These are phyloP conservation scores for Ormyrus rosae DNA, from an alignment of 2,888 invertebrate species.

Conservation along the genomic window DNA sequence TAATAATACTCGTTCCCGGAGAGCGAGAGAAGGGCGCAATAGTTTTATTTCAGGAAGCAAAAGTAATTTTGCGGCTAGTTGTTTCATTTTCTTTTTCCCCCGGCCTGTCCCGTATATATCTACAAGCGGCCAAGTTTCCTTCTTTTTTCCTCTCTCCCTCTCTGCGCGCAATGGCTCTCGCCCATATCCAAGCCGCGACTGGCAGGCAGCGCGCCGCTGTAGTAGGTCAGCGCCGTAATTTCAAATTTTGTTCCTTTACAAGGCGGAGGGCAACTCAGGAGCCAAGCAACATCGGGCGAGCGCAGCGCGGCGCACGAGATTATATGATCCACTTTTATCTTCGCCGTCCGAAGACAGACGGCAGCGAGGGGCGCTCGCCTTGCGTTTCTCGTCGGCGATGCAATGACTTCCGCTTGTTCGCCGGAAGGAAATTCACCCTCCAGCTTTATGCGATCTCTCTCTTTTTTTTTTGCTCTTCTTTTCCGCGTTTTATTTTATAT, in stretches of 20 bases:
- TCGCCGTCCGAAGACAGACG: conserved; percentile 28
- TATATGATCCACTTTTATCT: conserved; percentile 47
- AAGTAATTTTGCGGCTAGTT: too few species aligned
- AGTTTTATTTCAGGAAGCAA: too few species aligned
- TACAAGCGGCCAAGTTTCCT: neutral
- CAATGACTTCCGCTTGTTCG: conserved; percentile 30
- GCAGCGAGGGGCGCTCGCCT: neutral
- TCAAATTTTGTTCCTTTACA: conserved; percentile 35
- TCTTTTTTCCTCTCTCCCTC: neutral
- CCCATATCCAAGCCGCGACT: neutral
- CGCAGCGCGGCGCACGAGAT: conserved; percentile 29
- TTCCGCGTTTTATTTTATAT: neutral
- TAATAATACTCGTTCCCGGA: too few species aligned
- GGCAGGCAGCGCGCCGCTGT: too few species aligned
- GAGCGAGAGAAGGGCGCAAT: too few species aligned
- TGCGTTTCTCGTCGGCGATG: conserved; percentile 3
- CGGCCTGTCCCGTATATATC: too few species aligned
- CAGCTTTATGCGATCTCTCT: conserved; percentile 18
- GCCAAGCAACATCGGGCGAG: neutral
- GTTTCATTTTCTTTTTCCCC: too few species aligned
- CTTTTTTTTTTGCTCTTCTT: neutral
- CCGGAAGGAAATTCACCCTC: conserved; percentile 33
- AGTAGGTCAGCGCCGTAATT: conserved; percentile 49
- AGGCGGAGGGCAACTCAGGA: neutral
- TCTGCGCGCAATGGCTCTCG: neutral